Conservation (phyloP, 2,113 vertebrate species). For the Ammodytes marinus region DNA sequence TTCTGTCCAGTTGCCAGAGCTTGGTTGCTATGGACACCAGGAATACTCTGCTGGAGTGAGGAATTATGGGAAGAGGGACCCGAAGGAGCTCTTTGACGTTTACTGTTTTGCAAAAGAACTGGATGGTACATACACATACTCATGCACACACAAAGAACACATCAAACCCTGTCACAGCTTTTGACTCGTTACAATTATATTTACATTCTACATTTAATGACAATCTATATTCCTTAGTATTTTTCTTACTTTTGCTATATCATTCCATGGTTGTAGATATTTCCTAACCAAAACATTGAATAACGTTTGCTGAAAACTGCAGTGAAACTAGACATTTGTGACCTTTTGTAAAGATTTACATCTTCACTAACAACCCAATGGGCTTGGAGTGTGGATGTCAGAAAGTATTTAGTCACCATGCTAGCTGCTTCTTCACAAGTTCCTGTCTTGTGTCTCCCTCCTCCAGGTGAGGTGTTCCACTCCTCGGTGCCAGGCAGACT, state of each 20-base stretch:
- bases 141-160: constrained; percentile 34
- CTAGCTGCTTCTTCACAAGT: constrained; percentile 13
- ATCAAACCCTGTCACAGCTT: constrained; percentile 37
- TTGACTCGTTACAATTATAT: constrained; percentile 9
- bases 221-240: background rate
- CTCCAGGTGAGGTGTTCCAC: constrained; percentile 91
- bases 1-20: constrained; percentile 91
- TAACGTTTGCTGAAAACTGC: background rate
- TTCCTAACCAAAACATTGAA: background rate
- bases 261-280: background rate
- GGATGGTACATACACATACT: constrained; percentile 80
- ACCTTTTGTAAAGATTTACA: background rate
- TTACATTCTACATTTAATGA: constrained; percentile 45
- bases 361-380: background rate
- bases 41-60: constrained; percentile 91
- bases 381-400: background rate
- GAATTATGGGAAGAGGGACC: constrained; percentile 91
- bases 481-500: constrained; percentile 85
- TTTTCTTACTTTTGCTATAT: background rate
- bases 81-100: constrained; percentile 91
- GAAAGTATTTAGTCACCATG: background rate
- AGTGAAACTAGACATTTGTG: background rate
- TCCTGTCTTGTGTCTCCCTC: constrained; percentile 1
- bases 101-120: constrained; percentile 93
- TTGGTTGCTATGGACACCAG: constrained; percentile 94